Evolutionary conservation across 2,113 vertebrate genomes (phyloP).

Genomic region (Atrichornis clamosus): DNA sequence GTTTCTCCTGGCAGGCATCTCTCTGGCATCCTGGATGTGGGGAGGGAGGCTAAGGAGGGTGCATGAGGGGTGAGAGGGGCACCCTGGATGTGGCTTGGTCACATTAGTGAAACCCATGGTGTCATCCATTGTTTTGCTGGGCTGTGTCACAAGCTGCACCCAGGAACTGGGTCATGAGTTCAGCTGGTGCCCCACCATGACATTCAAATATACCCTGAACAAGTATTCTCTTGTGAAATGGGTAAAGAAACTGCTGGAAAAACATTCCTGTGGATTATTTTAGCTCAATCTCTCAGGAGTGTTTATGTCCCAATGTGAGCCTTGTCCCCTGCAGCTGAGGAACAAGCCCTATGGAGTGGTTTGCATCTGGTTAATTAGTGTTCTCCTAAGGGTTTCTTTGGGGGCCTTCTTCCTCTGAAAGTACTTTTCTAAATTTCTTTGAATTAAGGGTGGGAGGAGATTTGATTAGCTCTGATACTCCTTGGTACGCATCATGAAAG

Average conservation of each 20-base stretch:
- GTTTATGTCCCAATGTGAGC: accelerated
- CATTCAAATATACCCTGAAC: background rate
- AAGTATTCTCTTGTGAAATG: background rate
- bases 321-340: background rate
- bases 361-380: background rate
- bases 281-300: accelerated
- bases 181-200: accelerated
- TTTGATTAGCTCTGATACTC: background rate
- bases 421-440: background rate
- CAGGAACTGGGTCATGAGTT: background rate
- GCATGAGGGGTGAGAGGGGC: accelerated
- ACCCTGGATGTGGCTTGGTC: background rate
- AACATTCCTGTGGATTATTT: background rate
- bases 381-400: background rate
- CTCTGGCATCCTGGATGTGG: accelerated
- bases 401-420: background rate
- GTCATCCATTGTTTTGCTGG: background rate
- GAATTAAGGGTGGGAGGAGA: background rate
- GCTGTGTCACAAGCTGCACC: background rate
- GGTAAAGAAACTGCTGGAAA: background rate
- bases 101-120: background rate
- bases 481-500: background rate
- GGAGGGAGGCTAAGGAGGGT: background rate
- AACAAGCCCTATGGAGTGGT: accelerated
- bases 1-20: background rate